These are phyloP conservation scores for Branchinecta sandiegonensis DNA, from an alignment of 2,888 invertebrate species.

Conservation along the genomic window DNA sequence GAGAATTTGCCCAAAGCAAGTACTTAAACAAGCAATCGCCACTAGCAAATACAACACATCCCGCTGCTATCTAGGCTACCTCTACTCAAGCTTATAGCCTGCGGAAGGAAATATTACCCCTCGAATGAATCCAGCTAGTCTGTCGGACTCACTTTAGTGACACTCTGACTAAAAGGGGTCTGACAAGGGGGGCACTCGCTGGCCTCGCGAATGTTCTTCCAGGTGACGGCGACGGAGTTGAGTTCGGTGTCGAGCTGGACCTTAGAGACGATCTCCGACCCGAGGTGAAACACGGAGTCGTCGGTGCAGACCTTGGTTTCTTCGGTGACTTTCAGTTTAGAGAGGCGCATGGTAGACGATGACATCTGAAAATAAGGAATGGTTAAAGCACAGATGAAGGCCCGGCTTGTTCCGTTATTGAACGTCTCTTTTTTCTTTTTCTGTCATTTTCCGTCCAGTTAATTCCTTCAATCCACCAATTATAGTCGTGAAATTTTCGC, in stretches of 20 bases:
- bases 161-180: constrained; percentile 15
- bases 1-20: too few species aligned
- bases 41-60: too few species aligned
- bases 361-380: background rate
- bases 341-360: constrained; percentile 2
- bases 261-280: background rate
- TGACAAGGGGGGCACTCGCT: constrained; percentile 2
- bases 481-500: too few species aligned
- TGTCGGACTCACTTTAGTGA: constrained; percentile 8
- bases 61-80: too few species aligned
- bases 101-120: too few species aligned
- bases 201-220: background rate
- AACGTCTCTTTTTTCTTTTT: too few species aligned
- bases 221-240: background rate
- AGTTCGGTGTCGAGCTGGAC: background rate
- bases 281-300: background rate
- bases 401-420: too few species aligned
- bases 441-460: too few species aligned
- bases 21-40: too few species aligned
- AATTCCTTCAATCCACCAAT: too few species aligned
- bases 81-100: too few species aligned
- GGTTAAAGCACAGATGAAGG: background rate
- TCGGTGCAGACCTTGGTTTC: background rate
- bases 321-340: constrained; percentile 12
- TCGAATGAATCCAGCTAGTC: background rate